These are phyloP conservation scores for Rhinogobius similis DNA, from an alignment of 2,113 vertebrate species.

Conservation along the genomic window DNA sequence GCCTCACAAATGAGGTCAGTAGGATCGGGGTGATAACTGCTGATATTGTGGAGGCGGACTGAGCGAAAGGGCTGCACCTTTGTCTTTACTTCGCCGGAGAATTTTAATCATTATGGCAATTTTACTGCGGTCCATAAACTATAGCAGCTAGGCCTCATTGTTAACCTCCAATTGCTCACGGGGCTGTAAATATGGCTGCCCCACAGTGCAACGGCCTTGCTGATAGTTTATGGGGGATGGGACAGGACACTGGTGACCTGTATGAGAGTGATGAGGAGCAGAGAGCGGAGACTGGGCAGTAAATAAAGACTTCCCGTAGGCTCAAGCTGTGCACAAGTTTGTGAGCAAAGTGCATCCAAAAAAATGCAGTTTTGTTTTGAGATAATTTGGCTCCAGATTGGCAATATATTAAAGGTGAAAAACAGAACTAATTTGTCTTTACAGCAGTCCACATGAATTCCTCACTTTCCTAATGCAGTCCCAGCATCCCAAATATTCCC, in stretches of 20 bases:
- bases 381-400: background rate
- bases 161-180: slow-evolving; percentile 75
- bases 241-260: slow-evolving; percentile 17
- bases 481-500: no score
- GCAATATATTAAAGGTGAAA: background rate
- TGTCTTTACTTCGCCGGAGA: slow-evolving; percentile 61
- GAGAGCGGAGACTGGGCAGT: slow-evolving; percentile 44
- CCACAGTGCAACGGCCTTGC: slow-evolving; percentile 62
- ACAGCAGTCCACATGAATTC: no score
- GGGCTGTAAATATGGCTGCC: slow-evolving; percentile 71
- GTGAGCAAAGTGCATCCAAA: background rate
- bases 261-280: slow-evolving; percentile 52
- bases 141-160: slow-evolving; percentile 64
- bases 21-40: slow-evolving; percentile 13
- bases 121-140: slow-evolving; percentile 69
- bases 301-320: slow-evolving; percentile 65
- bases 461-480: no score
- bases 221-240: slow-evolving; percentile 66
- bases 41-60: slow-evolving; percentile 31
- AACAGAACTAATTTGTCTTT: no score
- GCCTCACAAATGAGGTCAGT: slow-evolving; percentile 40
- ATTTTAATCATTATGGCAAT: slow-evolving; percentile 75
- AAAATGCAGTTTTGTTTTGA: background rate
- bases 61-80: slow-evolving; percentile 41
- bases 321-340: background rate